phyloP scores from a whole-genome alignment of 2,888 invertebrate species.

The Stenurella melanura region DNA sequence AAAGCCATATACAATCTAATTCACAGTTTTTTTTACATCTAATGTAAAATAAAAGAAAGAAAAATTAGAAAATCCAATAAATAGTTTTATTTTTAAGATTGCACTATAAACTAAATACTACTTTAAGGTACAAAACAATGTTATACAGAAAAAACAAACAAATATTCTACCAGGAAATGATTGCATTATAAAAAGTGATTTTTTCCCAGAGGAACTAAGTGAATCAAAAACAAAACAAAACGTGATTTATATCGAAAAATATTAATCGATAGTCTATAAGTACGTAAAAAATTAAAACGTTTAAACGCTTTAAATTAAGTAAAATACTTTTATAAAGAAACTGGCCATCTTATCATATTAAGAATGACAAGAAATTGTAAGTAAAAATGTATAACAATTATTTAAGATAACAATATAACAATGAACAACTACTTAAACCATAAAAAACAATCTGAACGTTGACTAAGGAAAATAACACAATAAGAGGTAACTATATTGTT shows the following conservation, averaged over 20 bases:
- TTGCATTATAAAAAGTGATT: conserved; percentile 26
- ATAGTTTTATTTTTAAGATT: conserved; percentile 60
- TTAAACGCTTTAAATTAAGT: conserved; percentile 51
- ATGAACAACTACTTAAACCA: conserved; percentile 66
- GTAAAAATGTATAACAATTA: conserved; percentile 58
- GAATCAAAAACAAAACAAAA: conserved; percentile 28
- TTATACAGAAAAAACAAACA: conserved; percentile 45
- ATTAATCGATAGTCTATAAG: conserved; percentile 51
- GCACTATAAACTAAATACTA: conserved; percentile 62
- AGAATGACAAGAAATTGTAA: conserved; percentile 52
- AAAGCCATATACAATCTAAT: conserved; percentile 55
- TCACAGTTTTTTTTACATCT: conserved; percentile 54
- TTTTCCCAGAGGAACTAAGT: conserved; percentile 23
- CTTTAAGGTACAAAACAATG: conserved; percentile 54
- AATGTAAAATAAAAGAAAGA: conserved; percentile 53
- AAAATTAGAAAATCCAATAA: conserved; percentile 53
- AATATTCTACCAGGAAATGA: conserved; percentile 32
- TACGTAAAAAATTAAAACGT: conserved; percentile 52
- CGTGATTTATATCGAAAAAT: conserved; percentile 34
- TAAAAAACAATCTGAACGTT: conserved; percentile 62
- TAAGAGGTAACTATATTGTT: conserved; percentile 39
- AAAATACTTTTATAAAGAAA: conserved; percentile 60
- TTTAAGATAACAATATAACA: conserved; percentile 66
- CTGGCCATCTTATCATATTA: conserved; percentile 60
- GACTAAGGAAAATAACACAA: conserved; percentile 59